Percentiles rank a stretch among this genome's conserved stretches.
phyloP scores from a whole-genome alignment of 2,888 invertebrate genomes.

The Schizotus pectinicornis region DNA sequence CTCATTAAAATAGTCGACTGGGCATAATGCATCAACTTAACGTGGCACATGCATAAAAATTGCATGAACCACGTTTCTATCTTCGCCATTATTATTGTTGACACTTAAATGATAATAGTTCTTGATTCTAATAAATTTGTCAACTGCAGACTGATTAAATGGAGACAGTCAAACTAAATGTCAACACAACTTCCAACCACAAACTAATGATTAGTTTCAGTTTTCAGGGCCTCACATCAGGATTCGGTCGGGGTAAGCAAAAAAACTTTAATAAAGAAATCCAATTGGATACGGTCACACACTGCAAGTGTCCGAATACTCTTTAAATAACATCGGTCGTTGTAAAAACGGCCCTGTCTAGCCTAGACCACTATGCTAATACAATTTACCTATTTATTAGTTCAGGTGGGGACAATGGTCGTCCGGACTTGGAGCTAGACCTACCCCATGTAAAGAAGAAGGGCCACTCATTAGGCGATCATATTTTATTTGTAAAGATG shows the following conservation, averaged over 20 bases:
- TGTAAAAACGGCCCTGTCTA: conserved; percentile 14
- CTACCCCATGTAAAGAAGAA: conserved; percentile 2
- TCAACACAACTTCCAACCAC: too few relatives aligned
- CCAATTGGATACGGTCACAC: conserved; percentile 20
- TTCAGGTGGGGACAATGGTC: conserved; percentile 28
- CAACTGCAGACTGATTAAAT: too few relatives aligned
- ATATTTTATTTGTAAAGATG: conserved; percentile 19
- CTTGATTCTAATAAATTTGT: too few relatives aligned
- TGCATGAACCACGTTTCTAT: too few relatives aligned
- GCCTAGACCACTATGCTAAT: conserved; percentile 32
- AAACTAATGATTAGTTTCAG: conserved; percentile 12
- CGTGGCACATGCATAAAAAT: too few relatives aligned
- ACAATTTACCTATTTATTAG: conserved; percentile 31
- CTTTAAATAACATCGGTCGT: not conserved
- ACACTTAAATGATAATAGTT: too few relatives aligned
- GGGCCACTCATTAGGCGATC: conserved; percentile 22
- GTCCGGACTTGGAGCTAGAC: conserved; percentile 1
- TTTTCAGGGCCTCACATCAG: conserved; percentile 1
- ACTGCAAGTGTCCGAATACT: not conserved
- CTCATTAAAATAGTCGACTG: conserved; percentile 1
- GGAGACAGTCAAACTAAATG: too few relatives aligned
- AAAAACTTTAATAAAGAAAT: conserved; percentile 21
- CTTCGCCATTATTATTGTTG: too few relatives aligned
- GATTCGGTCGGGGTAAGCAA: not conserved
- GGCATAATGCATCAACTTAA: too few relatives aligned